Evolutionary conservation across 2,888 invertebrate species (phyloP), one percentile per base, ranked within the genome.

Genomic region (Amiota minor): DNA sequence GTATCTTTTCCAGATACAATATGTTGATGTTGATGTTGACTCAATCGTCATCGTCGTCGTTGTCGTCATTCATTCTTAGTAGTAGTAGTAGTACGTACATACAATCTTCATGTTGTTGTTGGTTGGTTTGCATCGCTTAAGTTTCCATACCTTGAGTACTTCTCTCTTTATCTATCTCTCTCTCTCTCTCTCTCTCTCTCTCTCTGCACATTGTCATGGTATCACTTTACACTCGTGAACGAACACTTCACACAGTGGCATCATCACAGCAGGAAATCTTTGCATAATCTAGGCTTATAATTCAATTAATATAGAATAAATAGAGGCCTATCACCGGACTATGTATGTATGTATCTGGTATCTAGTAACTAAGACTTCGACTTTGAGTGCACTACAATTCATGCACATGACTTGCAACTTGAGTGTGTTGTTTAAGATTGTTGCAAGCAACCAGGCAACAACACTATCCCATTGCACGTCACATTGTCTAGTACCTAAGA

Each of bases 201-300:
- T n/a, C 14, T 35, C 23, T 59, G 12, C 46, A 50, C 35, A 61
- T 55, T 12, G 45, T 16, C 70, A 64, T 71, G 49, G 46, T 71
- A 75, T 72, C 65, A 70, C 56, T 72, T 67, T 74, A 62, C 71
- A 65, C 50, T 75, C 62, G 62, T 62, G 62, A 59, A 35, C 53
- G 70, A 71, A 73, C 61, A 72, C 62, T 72, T 71, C 55, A 72
- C 69, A 62, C 59, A 62, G 72, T 45, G 68, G 49, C 68, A 70
- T 55, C 69, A 69, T 35, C 61, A 62, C 70, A 74, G 72, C 86
- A 87, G 88, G 88, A 88, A 88, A 87, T 84, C 84, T 84, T 82
- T 81, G 81, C 85, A 83, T 87, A 86, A 87, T 87, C 86, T 85
- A 84, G 87, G 88, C 88, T 87, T 87, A 88, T 88, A 88, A 87